Base-by-base conservation (phyloP, 1,140 invertebrate genomes). In the Anastrepha ludens region DNA sequence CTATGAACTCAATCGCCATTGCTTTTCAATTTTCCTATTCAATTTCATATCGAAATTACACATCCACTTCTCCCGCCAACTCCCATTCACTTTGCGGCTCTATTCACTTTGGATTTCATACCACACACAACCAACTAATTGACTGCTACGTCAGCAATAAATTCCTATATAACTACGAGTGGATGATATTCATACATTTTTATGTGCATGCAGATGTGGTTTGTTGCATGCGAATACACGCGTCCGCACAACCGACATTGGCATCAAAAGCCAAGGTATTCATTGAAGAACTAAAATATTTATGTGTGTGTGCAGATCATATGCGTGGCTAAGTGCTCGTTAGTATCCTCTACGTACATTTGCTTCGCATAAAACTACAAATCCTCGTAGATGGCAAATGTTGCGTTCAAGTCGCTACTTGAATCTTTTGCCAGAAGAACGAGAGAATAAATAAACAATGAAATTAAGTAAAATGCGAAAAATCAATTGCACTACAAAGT, bases 61-160 rank as follows among this genome's bases (percentile, higher is more conserved):
- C 29, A 74, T 74, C 67, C 44, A 5, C 3, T 29, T 4, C 5
- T 13, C 11, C 41, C 17, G 67, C 39, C 67, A 47, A 47, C 39
- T 15, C 41, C 39, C 39, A 74, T 39, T 2, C 67, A 74, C 11
- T 67, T 67, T 9, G 39, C 65, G 39, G 39, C 65, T 29, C 60
- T 17, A 58, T 13, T 74, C 44, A 74, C 47, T 58, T 81, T 81
- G n/a, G 44, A 47, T 74, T 74, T 8, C 41, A 81, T 81, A 47
- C 74, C 74, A 50, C 74, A 81, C 74, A 81, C 74, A 55, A 11
- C 17, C 74, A 81, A 41, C 74, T 81, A 81, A 81, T 81, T 81
- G 74, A 81, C 74, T 55, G 74, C 74, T 29, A 50, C 41, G 74
- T 81, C 74, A 81, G 74, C 74, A 55, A 81, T 81, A 81, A 81